Base-by-base conservation (phyloP, 2,113 vertebrate genomes). In the Protomyctophum bolini region DNA sequence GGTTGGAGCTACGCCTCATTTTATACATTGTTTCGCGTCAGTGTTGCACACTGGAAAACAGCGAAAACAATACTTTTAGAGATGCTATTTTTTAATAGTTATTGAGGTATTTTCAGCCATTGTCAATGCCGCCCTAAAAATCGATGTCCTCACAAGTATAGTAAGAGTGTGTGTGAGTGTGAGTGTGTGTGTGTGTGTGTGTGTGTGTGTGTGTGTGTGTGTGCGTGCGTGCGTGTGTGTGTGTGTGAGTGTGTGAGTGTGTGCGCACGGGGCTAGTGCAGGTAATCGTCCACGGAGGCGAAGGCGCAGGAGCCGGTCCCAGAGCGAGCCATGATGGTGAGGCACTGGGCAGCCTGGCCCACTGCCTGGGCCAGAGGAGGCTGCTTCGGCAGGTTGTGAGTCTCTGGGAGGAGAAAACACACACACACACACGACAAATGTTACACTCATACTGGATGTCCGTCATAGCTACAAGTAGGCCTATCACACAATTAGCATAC, bases 301-400 rank as follows among this genome's bases (percentile, higher is more conserved):
- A 99, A 99, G 0, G 97, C 98, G 68, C 97, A 98, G 83, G 98
- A 97, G 61, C 97, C 98, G 6, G 95, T 96, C 83, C 97, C 97
- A 0, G 96, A 96, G 7, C 95, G 96, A 51, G 98, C 97, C 98
- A 99, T 99, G 93, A 99, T 90, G 90, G 96, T 94, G 80, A 99
- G 93, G 93, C 97, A 98, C 80, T 99, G 97, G 58, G 97, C 94
- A 0, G 97, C 97, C 84, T 99, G 98, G 46, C 97, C 97, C 88
- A 99, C 95, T 0, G 97, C 97, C 12, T 96, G 96, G 70, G 97
- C 97, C 83, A 99, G 95, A 0, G 97, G 97, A 3, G 97, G 97
- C 90, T 99, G 97, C 95, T 98, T 99, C 94, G 97, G 97, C 94
- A 99, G 94, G 88, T 98, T 99, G 93, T 98, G 97, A 88, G 97